A percentile compares a stretch with the other conserved stretches of the same genome.
Conservation (phyloP, 2,113 vertebrate genomes). For the Sinocyclocheilus anophthalmus region DNA sequence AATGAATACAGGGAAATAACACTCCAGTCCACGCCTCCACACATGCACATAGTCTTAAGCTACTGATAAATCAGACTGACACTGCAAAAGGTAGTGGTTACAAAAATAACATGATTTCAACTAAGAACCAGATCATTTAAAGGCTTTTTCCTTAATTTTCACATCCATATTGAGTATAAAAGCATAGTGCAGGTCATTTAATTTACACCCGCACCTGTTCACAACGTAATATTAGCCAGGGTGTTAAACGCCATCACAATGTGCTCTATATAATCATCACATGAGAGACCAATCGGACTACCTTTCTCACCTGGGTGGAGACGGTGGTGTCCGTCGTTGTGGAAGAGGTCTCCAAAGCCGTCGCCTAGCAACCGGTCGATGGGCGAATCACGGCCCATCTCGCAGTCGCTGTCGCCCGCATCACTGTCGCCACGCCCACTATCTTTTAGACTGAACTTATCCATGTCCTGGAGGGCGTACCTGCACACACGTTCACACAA, state of each 20-base stretch:
- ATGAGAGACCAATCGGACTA: neutral
- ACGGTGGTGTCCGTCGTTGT: constrained; percentile 89
- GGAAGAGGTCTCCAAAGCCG: constrained; percentile 97
- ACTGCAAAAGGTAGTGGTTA: neutral
- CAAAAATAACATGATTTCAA: constrained; percentile 22
- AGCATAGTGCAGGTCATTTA: neutral
- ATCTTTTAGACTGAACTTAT: constrained; percentile 99
- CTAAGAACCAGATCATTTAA: neutral
- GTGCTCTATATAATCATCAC: constrained; percentile 19
- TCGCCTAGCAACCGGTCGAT: constrained; percentile 97
- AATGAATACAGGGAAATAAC: constrained; percentile 41
- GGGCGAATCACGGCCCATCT: constrained; percentile 96
- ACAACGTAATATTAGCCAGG: neutral
- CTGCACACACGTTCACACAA: constrained; percentile 67
- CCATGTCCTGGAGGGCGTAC: constrained; percentile 98
- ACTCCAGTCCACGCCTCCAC: constrained; percentile 61
- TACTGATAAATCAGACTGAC: constrained; percentile 4
- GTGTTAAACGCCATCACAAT: neutral
- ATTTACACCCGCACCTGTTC: neutral
- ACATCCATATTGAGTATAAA: neutral
- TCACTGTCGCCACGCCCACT: constrained; percentile 98
- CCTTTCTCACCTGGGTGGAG: constrained; percentile 89
- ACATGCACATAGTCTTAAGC: constrained; percentile 41
- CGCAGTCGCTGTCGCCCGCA: constrained; percentile 98
- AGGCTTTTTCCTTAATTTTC: constrained; percentile 12